Percentiles rank a stretch among this genome's conserved stretches.
Conservation (phyloP, 2,797 vertebrate species). For the Xenopus petersii region DNA sequence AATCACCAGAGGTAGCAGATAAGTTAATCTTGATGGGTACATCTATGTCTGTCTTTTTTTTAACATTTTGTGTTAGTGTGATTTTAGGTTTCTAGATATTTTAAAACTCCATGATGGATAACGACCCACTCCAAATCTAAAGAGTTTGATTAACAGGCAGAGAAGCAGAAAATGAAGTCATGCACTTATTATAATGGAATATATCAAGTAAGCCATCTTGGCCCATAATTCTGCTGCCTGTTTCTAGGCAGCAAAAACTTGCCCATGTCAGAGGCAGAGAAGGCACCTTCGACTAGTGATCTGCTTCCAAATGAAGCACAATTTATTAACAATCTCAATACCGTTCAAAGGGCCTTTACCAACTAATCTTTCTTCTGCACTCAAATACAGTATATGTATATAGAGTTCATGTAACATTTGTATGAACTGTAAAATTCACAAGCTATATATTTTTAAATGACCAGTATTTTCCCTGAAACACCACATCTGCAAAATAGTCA, state of each 20-base stretch:
- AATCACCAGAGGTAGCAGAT: too few species aligned
- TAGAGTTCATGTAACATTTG: not conserved
- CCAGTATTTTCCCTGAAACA: slow-evolving; percentile 19
- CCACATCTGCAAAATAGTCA: slow-evolving; percentile 32
- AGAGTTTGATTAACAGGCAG: slow-evolving; percentile 20
- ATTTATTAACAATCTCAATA: slow-evolving; percentile 24
- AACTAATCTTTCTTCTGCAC: too few species aligned
- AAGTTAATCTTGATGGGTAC: too few species aligned
- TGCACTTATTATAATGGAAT: slow-evolving; percentile 9
- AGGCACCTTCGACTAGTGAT: not conserved
- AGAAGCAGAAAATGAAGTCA: slow-evolving; percentile 28
- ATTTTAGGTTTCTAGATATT: not conserved
- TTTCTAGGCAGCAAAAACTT: slow-evolving; percentile 4
- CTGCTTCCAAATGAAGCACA: not conserved
- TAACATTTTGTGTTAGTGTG: too few species aligned
- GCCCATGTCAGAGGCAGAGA: not conserved
- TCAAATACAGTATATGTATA: not conserved
- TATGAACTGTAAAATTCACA: too few species aligned
- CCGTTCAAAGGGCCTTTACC: not conserved
- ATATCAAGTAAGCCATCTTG: not conserved
- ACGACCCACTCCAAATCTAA: slow-evolving; percentile 1
- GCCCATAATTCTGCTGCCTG: not conserved
- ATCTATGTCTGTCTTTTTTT: too few species aligned
- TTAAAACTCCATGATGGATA: not conserved
- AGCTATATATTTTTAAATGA: not conserved